Evolutionary conservation across 2,113 vertebrate species (phyloP).

Genomic region (cattle (Bos taurus)): ARS-UCD2.0 NC_037332.1:118009501-118010000

Average conservation of each 20-base stretch:
- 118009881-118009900: fast-evolving
- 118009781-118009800: fast-evolving
- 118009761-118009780: background rate
- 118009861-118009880: fast-evolving
- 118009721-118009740: background rate
- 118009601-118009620: background rate
- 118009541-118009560: fast-evolving
- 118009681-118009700: background rate
- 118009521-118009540: fast-evolving
- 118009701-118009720: background rate
- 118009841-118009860: fast-evolving
- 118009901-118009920: fast-evolving
- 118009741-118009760: background rate
- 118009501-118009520: background rate
- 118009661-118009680: background rate
- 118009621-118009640: background rate
- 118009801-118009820: fast-evolving
- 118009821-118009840: background rate
- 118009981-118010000: fast-evolving
- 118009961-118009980: fast-evolving
- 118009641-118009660: background rate
- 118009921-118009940: fast-evolving
- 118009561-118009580: fast-evolving
- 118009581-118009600: background rate
- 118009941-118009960: fast-evolving